These are phyloP conservation scores for Rhagonycha lutea DNA, from an alignment of 2,888 invertebrate species.

Conservation along the genomic window DNA sequence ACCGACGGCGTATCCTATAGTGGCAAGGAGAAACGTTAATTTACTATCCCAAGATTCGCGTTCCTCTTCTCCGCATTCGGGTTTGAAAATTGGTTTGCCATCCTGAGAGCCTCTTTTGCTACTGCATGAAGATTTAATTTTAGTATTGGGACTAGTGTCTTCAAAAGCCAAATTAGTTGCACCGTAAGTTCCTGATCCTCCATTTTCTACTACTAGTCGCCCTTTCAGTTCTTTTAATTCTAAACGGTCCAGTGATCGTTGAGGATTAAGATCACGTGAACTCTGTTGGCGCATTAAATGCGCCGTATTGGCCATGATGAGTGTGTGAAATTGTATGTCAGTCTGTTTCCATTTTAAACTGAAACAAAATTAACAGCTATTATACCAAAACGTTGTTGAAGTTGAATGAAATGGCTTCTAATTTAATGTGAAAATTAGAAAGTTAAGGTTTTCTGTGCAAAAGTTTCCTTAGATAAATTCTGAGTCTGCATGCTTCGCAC, in stretches of 20 bases:
- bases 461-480: background rate
- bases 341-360: slow-evolving; percentile 20
- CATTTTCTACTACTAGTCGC: slow-evolving; percentile 77
- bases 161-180: slow-evolving; percentile 86
- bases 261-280: slow-evolving; percentile 78
- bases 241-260: slow-evolving; percentile 80
- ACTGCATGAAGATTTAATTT: slow-evolving; percentile 54
- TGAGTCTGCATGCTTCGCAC: background rate
- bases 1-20: slow-evolving; percentile 88
- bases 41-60: slow-evolving; percentile 93
- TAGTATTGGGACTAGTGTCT: slow-evolving; percentile 62
- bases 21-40: slow-evolving; percentile 87
- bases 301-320: slow-evolving; percentile 83
- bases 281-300: slow-evolving; percentile 88
- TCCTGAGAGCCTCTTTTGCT: slow-evolving; percentile 66
- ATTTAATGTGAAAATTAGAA: background rate
- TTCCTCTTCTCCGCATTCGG: slow-evolving; percentile 72
- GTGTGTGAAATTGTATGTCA: slow-evolving; percentile 8
- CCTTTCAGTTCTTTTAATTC: slow-evolving; percentile 87
- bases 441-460: background rate
- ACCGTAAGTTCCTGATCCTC: slow-evolving; percentile 73
- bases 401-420: background rate
- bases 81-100: slow-evolving; percentile 67
- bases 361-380: background rate
- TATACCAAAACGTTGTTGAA: background rate